phyloP scores from a whole-genome alignment of 2,888 invertebrate genomes.

The Liposcelis brunnea region DNA sequence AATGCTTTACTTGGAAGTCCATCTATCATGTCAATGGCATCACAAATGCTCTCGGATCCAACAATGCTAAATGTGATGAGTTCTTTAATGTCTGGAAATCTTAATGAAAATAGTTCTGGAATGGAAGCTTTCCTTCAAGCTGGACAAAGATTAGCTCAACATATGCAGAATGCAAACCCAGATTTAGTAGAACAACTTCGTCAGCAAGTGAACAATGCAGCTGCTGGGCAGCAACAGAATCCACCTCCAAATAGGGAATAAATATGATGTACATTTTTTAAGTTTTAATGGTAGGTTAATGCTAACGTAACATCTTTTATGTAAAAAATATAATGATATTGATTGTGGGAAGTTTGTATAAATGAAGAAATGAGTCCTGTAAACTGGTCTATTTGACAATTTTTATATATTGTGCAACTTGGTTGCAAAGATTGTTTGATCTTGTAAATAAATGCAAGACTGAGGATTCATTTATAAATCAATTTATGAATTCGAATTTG shows the following conservation, averaged over 20 bases:
- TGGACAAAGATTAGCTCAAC: slow-evolving; percentile 65
- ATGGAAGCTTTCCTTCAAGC: slow-evolving; percentile 33
- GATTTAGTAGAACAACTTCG: slow-evolving; percentile 63
- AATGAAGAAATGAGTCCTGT: no score
- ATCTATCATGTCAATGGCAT: slow-evolving; percentile 65
- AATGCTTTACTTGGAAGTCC: slow-evolving; percentile 52
- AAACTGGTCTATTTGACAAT: no score
- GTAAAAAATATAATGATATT: no score
- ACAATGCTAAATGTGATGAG: slow-evolving; percentile 60
- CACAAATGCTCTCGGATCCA: slow-evolving; percentile 69
- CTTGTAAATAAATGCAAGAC: no score
- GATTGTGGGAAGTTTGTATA: no score
- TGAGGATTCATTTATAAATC: no score
- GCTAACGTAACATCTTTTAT: no score
- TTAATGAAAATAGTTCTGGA: slow-evolving; percentile 21
- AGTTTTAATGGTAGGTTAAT: no score
- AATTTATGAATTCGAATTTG: no score
- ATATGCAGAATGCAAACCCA: slow-evolving; percentile 68
- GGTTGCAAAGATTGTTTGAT: no score
- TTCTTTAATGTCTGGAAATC: slow-evolving; percentile 33
- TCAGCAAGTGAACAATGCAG: slow-evolving; percentile 30
- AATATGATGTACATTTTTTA: no score
- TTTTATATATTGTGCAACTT: no score
- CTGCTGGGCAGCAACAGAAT: background rate
- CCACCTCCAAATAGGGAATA: background rate